A percentile compares a stretch with the other conserved stretches of the same genome.
phyloP scores from a whole-genome alignment of 2,888 invertebrate species.

The Cerastoderma edule region DNA sequence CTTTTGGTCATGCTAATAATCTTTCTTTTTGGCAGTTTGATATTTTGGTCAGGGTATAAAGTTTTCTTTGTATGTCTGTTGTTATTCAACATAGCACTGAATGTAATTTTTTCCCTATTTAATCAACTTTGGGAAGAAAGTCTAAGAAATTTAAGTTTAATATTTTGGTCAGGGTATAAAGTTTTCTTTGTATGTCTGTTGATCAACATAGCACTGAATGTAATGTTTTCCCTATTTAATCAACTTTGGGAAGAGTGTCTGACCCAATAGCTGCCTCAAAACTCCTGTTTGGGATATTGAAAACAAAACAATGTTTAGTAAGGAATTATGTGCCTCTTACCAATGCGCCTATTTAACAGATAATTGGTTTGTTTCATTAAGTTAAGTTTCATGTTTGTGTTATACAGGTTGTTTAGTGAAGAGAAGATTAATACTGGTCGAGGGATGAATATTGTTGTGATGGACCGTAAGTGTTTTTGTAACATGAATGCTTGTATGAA shows the following conservation, averaged over 20 bases:
- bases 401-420: conserved; percentile 71
- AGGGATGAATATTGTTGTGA: conserved; percentile 78
- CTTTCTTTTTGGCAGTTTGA: not conserved
- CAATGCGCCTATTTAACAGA: not conserved
- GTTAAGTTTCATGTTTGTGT: not conserved
- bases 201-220: no score
- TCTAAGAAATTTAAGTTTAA: no score
- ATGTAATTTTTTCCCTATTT: not conserved
- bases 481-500: not conserved
- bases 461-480: conserved; percentile 72
- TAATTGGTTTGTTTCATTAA: not conserved
- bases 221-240: not conserved
- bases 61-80: no score
- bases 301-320: not conserved
- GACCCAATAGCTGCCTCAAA: no score
- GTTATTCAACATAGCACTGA: no score
- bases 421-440: conserved; percentile 74
- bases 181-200: no score
- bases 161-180: not conserved
- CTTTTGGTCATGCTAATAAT: not conserved
- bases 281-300: not conserved
- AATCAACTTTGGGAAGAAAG: no score
- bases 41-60: not conserved
- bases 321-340: not conserved
- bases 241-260: no score